phyloP scores from a whole-genome alignment of 2,797 vertebrate genomes.

The Amblyraja radiata region DNA sequence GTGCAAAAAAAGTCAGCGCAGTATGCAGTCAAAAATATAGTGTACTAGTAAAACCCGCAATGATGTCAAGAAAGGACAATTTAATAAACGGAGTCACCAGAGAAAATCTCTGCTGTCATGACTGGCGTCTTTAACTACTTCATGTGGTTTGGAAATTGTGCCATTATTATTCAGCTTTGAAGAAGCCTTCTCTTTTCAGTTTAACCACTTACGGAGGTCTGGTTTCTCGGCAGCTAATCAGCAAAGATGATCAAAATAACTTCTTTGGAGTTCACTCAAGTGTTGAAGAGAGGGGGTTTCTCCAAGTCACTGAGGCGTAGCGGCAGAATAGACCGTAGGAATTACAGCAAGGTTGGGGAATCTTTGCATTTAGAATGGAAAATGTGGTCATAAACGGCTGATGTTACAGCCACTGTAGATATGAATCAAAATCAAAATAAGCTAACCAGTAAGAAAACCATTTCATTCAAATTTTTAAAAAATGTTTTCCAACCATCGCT shows the following conservation, averaged over 20 bases:
- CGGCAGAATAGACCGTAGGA: not conserved
- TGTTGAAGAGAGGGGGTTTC: not conserved
- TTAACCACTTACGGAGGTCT: not conserved
- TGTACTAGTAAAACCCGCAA: not conserved
- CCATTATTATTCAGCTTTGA: not conserved
- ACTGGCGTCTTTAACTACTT: slow-evolving; percentile 8
- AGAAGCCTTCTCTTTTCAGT: slow-evolving; percentile 6
- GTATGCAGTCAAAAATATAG: not conserved
- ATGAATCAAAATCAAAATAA: not conserved
- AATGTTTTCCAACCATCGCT: not conserved
- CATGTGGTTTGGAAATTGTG: not conserved
- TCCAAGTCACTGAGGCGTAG: not conserved
- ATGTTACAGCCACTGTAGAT: not conserved
- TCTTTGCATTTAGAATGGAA: not conserved
- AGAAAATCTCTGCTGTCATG: not conserved
- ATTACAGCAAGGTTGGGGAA: not conserved
- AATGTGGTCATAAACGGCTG: not conserved
- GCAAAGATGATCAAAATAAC: not conserved
- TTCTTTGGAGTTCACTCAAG: not conserved
- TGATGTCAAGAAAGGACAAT: not conserved
- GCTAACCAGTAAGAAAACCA: not conserved
- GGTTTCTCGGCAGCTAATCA: not conserved
- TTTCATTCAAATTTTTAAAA: not conserved
- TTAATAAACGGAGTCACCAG: not conserved
- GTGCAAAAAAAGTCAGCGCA: not conserved